Evolutionary conservation across 2,113 vertebrate genomes (phyloP), one percentile per base, ranked within the genome.

Genomic region (Meleagris gallopavo): DNA sequence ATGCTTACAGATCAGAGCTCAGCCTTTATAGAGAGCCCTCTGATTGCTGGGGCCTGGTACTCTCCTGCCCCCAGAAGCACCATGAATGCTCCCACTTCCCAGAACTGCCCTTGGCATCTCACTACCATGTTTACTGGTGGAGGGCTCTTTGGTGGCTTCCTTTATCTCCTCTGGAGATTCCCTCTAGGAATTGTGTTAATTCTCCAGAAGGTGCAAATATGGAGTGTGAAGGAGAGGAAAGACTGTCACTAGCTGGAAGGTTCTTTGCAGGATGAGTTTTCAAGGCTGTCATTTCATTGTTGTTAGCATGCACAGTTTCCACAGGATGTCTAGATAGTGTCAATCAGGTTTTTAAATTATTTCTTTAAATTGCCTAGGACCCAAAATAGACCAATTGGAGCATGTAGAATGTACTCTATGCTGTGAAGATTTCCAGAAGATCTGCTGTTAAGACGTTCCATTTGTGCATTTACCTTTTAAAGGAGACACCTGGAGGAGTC

Each of bases 101-200:
- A 32, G 55, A 54, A 29, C 80, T 65, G 58, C 20, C 74, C 43
- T 69, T 64, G 34, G 41, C 43, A 40, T 30, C 79, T 83, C 24
- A 1, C 40, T 76, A 46, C 64, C 13, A 11, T 5, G 2, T 34
- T 36, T 20, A 9, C 25, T 1, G 2, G 36, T 46, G 29, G 9
- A 69, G 12, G 29, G 1, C 11, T 24, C 41, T 20, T 25, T 41
- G 4, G 9, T 13, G 30, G 7, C 57, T 81, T 93, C 32, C 41
- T 69, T 34, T 86, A 50, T 41, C 43, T 75, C 64, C 36, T 64
- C 46, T 27, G 50, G 62, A 88, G 4, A 11, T 86, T 27, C 1
- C 46, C 29, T 72, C 40, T 76, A 36, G 34, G 43, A 86, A 20
- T 32, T 79, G 58, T 62, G 36, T 13, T 90, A 50, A 48, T n/a